These are phyloP conservation scores for Harpegnathos saltator DNA, from an alignment of 1,140 invertebrate species.

Conservation along the genomic window DNA sequence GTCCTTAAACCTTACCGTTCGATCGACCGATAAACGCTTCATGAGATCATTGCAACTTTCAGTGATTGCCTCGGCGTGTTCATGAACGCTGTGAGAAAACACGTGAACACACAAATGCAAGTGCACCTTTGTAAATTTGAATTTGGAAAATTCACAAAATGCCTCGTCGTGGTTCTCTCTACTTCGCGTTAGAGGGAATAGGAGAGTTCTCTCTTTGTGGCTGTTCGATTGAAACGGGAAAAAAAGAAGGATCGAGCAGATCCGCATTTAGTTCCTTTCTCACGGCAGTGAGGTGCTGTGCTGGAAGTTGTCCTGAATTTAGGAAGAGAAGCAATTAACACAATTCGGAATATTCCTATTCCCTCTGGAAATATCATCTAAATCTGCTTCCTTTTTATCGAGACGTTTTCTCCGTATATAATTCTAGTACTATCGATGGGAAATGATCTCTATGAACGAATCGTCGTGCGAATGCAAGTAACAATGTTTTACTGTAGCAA, in stretches of 20 bases:
- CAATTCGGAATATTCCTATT: constrained; percentile 42
- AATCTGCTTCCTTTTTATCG: constrained; percentile 9
- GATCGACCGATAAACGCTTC: constrained; percentile 2
- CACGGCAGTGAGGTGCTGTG: no score
- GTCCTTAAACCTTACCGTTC: background rate
- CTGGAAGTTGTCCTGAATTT: background rate
- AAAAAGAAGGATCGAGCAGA: background rate
- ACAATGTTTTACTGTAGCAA: constrained; percentile 80
- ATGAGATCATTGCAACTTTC: background rate
- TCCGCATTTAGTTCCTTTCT: no score
- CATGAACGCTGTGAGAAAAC: constrained; percentile 63
- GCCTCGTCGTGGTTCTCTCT: background rate
- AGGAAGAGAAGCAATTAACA: background rate
- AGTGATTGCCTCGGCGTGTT: constrained; percentile 11
- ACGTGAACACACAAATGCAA: constrained; percentile 54
- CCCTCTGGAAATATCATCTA: constrained; percentile 45
- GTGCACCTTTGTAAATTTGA: constrained; percentile 3
- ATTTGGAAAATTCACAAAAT: constrained; percentile 1
- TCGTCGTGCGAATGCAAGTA: constrained; percentile 57
- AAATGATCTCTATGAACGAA: constrained; percentile 51
- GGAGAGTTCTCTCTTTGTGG: background rate
- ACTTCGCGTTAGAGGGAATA: constrained; percentile 17
- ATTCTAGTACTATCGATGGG: constrained; percentile 2
- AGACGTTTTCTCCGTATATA: constrained; percentile 12
- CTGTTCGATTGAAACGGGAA: no score